Conservation (phyloP, 2,797 vertebrate species). For the Gobio occitaniae region DNA sequence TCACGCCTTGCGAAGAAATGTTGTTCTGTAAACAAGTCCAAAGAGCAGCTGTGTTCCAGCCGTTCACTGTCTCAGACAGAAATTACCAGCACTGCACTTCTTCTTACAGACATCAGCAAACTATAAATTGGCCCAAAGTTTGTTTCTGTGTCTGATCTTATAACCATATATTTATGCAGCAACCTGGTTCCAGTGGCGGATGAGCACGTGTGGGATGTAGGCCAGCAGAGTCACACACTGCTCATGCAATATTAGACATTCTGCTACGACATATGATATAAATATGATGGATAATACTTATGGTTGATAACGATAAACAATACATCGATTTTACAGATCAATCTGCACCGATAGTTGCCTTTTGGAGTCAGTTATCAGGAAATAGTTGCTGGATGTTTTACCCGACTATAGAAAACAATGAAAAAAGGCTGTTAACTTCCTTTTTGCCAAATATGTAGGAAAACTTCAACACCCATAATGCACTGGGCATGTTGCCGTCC, state of each 20-base stretch:
- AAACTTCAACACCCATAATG: too few relatives aligned
- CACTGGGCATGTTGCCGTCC: too few relatives aligned
- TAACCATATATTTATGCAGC: background rate
- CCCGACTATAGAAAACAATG: too few relatives aligned
- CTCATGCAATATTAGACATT: background rate
- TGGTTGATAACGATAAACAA: background rate
- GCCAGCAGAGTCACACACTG: background rate
- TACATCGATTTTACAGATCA: background rate
- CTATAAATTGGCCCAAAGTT: constrained; percentile 38
- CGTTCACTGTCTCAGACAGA: constrained; percentile 13
- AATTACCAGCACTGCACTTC: constrained; percentile 49
- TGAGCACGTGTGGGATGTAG: background rate
- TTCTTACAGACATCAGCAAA: constrained; percentile 49
- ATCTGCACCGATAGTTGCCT: background rate
- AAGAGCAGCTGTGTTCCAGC: constrained; percentile 34
- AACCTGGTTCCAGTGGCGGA: background rate
- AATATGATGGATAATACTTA: background rate
- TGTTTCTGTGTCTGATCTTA: constrained; percentile 33
- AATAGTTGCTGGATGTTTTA: background rate
- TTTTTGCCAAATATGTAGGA: too few relatives aligned
- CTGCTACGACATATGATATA: background rate
- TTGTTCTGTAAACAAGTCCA: constrained; percentile 9
- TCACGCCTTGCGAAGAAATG: background rate
- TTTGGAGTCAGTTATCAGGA: background rate
- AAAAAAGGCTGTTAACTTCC: too few relatives aligned